Conservation (phyloP, 2,888 invertebrate genomes). For the Nomada fucata region DNA sequence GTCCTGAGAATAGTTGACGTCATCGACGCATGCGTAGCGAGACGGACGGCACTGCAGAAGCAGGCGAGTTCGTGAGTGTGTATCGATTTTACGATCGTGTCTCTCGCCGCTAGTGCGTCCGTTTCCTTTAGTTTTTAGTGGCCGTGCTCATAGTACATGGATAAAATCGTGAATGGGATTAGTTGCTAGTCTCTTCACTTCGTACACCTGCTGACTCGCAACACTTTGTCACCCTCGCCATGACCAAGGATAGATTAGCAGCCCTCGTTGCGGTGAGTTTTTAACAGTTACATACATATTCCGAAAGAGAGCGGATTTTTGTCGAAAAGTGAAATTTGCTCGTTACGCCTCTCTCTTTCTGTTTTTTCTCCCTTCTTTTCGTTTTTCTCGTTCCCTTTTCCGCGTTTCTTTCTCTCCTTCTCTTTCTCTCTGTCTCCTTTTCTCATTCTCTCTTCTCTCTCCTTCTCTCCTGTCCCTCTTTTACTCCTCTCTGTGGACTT, state of each 20-base stretch:
- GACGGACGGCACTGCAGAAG: conserved; percentile 87
- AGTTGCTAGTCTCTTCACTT: conserved; percentile 79
- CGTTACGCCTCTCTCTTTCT: background rate
- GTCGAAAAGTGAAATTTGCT: conserved; percentile 6
- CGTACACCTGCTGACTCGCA: conserved; percentile 79
- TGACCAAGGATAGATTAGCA: conserved; percentile 99
- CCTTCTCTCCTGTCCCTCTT: no score
- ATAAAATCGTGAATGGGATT: conserved; percentile 92
- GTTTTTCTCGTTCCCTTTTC: background rate
- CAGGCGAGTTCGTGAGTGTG: conserved; percentile 87
- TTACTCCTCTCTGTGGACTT: background rate
- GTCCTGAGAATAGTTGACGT: conserved; percentile 78
- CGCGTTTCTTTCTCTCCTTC: conserved; percentile 20
- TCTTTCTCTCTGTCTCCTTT: background rate
- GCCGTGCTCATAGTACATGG: conserved; percentile 89
- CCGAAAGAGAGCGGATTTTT: conserved; percentile 27
- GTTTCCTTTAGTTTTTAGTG: conserved; percentile 86
- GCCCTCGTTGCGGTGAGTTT: conserved; percentile 95
- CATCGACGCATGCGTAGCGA: conserved; percentile 85
- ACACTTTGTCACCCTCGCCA: conserved; percentile 82
- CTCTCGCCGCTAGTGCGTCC: conserved; percentile 81
- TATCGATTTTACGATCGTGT: conserved; percentile 93
- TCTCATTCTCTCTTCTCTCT: conserved; percentile 1
- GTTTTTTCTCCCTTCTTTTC: background rate
- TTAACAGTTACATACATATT: conserved; percentile 33